Percentiles rank a stretch among this genome's conserved stretches.
phyloP scores from a whole-genome alignment of 2,113 vertebrate species.

The Mustelus asterias region DNA sequence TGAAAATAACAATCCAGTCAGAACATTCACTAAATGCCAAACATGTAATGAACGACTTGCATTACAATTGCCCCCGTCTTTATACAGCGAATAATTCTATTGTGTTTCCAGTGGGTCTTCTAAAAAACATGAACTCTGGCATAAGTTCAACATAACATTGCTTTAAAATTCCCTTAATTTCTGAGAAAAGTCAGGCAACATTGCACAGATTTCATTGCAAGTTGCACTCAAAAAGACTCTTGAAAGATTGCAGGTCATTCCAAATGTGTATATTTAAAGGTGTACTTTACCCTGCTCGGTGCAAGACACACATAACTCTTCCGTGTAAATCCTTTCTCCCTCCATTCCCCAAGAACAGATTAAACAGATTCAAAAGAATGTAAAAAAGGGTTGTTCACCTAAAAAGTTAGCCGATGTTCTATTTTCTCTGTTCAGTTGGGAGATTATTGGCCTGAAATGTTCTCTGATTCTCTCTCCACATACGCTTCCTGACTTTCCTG shows the following conservation, averaged over 20 bases:
- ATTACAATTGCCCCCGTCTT: background rate
- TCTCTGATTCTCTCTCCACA: background rate
- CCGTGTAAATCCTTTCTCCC: background rate
- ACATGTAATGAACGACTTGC: background rate
- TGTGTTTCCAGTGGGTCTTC: background rate
- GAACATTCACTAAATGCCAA: conserved; percentile 17
- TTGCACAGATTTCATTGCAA: background rate
- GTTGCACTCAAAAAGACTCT: background rate
- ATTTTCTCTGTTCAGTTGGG: background rate
- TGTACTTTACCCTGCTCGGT: background rate
- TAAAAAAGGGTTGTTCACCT: background rate
- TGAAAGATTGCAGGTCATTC: background rate
- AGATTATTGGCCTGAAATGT: background rate
- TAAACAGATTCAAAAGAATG: background rate
- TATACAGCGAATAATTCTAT: conserved; percentile 14
- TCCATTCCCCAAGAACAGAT: background rate
- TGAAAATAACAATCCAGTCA: conserved; percentile 22
- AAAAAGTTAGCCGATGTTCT: background rate
- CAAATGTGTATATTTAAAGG: background rate
- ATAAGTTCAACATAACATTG: conserved; percentile 36
- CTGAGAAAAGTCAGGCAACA: conserved; percentile 17
- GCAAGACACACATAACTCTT: background rate
- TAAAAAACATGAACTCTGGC: conserved; percentile 15
- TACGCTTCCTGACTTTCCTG: background rate
- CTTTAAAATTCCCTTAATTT: conserved; percentile 9